phyloP scores from a whole-genome alignment of 2,888 invertebrate genomes.

The Trachelus troglodyta region DNA sequence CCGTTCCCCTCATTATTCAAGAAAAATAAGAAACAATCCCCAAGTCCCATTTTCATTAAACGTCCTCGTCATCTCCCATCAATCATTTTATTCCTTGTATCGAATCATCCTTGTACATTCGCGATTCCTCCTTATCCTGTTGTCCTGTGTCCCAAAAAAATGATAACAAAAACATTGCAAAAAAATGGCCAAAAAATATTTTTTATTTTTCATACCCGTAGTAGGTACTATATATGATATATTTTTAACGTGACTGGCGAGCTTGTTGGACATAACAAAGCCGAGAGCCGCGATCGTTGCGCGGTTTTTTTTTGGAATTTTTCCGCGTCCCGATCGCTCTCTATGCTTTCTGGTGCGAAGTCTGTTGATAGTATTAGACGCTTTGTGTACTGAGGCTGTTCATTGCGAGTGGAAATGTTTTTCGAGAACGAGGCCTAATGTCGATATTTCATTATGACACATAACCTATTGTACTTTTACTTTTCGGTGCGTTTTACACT shows the following conservation, averaged over 20 bases:
- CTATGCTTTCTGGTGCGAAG: conserved; percentile 28
- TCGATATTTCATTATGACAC: background rate
- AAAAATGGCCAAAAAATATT: conserved; percentile 40
- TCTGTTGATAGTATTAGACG: conserved; percentile 26
- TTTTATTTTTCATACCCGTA: conserved; percentile 48
- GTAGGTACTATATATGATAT: conserved; percentile 30
- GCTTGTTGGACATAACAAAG: conserved; percentile 12
- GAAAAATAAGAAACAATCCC: background rate
- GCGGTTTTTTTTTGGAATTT: background rate
- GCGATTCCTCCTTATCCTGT: background rate
- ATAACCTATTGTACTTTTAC: background rate
- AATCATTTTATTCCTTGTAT: background rate
- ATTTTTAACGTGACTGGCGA: conserved; percentile 36
- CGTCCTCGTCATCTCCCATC: background rate
- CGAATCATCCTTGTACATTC: conserved; percentile 3
- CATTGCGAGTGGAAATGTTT: conserved; percentile 14
- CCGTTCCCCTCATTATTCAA: background rate
- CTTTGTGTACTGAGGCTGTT: conserved; percentile 19
- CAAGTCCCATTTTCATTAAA: background rate
- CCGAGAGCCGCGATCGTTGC: conserved; percentile 1
- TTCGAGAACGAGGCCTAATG: conserved; percentile 19
- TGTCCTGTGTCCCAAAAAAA: conserved; percentile 13
- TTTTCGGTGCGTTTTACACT: background rate
- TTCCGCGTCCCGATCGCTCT: conserved; percentile 18
- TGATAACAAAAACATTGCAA: conserved; percentile 16